phyloP scores from a whole-genome alignment of 2,113 vertebrate genomes.

The Sander vitreus region DNA sequence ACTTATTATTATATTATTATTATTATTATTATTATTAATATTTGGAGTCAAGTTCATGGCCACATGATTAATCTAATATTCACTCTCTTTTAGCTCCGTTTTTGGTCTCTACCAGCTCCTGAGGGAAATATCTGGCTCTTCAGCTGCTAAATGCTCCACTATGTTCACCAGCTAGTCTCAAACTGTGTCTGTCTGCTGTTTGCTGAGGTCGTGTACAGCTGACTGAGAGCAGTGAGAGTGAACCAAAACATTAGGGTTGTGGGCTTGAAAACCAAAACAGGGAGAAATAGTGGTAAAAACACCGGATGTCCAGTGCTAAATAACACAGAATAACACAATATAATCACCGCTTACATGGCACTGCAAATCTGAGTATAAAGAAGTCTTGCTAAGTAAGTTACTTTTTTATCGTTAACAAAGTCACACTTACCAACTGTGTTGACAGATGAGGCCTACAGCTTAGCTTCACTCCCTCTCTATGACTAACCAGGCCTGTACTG shows the following conservation, averaged over 20 bases:
- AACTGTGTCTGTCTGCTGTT: too few relatives aligned
- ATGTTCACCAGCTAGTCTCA: too few relatives aligned
- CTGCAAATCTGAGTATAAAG: not conserved
- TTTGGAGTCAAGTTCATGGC: not conserved
- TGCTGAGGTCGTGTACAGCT: too few relatives aligned
- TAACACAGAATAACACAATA: not conserved
- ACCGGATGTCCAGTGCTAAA: not conserved
- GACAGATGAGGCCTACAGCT: conserved; percentile 11
- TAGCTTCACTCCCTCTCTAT: conserved; percentile 18
- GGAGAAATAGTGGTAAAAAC: not conserved
- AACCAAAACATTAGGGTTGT: not conserved
- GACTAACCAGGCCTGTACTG: conserved; percentile 45
- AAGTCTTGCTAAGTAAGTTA: not conserved
- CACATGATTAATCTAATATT: not conserved
- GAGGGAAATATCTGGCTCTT: not conserved
- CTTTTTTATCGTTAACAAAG: not conserved
- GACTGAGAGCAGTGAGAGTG: not conserved
- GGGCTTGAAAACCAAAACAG: not conserved
- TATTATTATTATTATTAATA: too few relatives aligned
- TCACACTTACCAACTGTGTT: not conserved
- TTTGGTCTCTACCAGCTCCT: not conserved
- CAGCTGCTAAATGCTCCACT: not conserved
- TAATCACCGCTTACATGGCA: not conserved
- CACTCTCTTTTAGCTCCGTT: not conserved
- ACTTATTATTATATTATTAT: too few relatives aligned